Conservation (phyloP, 1,140 invertebrate genomes). For the Drosophila takahashii region DNA sequence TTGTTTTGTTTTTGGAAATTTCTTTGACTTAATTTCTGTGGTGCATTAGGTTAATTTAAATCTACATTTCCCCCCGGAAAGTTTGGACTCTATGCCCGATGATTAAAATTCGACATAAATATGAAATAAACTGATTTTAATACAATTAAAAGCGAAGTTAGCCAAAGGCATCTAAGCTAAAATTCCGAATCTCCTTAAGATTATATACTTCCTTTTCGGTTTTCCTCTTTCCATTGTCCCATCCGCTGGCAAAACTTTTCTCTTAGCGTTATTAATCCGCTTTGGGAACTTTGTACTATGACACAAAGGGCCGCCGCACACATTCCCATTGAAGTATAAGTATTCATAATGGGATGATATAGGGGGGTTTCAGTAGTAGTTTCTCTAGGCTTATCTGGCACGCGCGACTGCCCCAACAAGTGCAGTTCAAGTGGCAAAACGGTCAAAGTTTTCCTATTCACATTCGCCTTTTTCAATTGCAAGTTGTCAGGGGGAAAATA, state of each 20-base stretch:
- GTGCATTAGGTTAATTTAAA: slow-evolving; percentile 11
- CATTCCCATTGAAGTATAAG: neutral
- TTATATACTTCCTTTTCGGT: neutral
- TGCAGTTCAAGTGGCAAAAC: slow-evolving; percentile 27
- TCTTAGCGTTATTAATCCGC: slow-evolving; percentile 39
- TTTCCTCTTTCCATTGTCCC: neutral
- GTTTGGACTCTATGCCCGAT: neutral
- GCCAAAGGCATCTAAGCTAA: slow-evolving; percentile 3
- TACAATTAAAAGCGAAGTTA: neutral
- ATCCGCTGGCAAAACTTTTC: slow-evolving; percentile 21
- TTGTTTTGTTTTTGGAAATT: slow-evolving; percentile 14
- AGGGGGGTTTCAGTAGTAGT: slow-evolving; percentile 1
- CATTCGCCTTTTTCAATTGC: slow-evolving; percentile 10
- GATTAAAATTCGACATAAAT: too few species aligned
- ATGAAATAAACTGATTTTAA: neutral
- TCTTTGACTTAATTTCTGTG: slow-evolving; percentile 10
- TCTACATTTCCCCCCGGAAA: slow-evolving; percentile 1
- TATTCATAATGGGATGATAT: slow-evolving; percentile 7
- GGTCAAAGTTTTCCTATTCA: slow-evolving; percentile 23
- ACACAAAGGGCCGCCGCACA: slow-evolving; percentile 9
- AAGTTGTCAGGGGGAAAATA: neutral
- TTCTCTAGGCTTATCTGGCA: slow-evolving; percentile 16
- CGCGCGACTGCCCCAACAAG: slow-evolving; percentile 33
- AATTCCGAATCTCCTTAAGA: slow-evolving; percentile 1
- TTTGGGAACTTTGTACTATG: slow-evolving; percentile 29